Percentiles rank a stretch among this genome's conserved stretches.
Evolutionary conservation across 1,140 invertebrate species (phyloP).

Genomic region (Eufriesea mexicana): DNA sequence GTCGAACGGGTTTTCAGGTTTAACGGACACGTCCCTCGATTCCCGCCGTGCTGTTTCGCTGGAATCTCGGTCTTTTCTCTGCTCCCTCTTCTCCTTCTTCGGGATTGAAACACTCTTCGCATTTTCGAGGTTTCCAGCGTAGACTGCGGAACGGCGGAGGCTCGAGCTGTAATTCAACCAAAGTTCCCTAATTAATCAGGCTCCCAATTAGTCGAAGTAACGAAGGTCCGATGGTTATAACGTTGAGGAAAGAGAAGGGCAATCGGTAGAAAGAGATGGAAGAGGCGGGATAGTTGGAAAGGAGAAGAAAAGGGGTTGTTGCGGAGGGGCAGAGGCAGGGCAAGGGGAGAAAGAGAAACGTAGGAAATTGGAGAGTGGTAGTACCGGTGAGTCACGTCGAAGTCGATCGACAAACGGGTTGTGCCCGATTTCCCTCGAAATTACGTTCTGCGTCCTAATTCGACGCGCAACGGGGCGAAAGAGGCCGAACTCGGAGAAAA

Average conservation of each 20-base stretch:
- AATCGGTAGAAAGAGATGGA: background rate
- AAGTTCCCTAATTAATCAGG: slow-evolving; percentile 70
- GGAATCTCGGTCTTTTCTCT: background rate
- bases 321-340: no score
- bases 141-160: slow-evolving; percentile 41
- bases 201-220: slow-evolving; percentile 66
- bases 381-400: slow-evolving; percentile 60
- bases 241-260: background rate
- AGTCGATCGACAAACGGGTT: slow-evolving; percentile 66
- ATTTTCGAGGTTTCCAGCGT: slow-evolving; percentile 53
- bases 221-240: slow-evolving; percentile 63
- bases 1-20: background rate
- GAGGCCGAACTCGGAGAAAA: slow-evolving; percentile 15
- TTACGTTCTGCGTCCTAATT: slow-evolving; percentile 64
- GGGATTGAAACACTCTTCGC: slow-evolving; percentile 50
- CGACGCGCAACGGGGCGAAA: slow-evolving; percentile 19
- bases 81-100: background rate
- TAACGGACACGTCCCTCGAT: background rate
- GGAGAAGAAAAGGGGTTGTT: background rate
- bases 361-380: slow-evolving; percentile 36
- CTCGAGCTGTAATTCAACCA: slow-evolving; percentile 65
- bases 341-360: slow-evolving; percentile 23
- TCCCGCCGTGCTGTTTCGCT: background rate
- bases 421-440: slow-evolving; percentile 66
- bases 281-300: slow-evolving; percentile 9